Conservation (phyloP, 1,140 invertebrate species). For the Samia ricini region DNA sequence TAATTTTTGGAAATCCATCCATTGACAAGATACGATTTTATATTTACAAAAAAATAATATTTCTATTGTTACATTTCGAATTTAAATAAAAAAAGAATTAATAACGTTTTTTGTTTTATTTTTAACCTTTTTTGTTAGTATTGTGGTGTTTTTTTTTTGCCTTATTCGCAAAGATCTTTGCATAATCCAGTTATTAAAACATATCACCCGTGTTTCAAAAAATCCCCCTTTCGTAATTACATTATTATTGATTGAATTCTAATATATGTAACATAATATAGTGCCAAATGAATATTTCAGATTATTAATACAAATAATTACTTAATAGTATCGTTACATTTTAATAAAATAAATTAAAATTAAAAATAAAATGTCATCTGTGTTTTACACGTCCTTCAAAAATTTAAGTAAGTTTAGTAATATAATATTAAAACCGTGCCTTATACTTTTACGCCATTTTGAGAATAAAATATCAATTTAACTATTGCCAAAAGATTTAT, state of each 20-base stretch:
- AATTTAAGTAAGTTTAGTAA: slow-evolving; percentile 61
- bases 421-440: slow-evolving; percentile 69
- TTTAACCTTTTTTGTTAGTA: slow-evolving; percentile 33
- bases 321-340: slow-evolving; percentile 1
- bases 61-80: slow-evolving; percentile 72
- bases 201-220: background rate
- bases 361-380: slow-evolving; percentile 18
- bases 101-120: slow-evolving; percentile 65
- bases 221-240: background rate
- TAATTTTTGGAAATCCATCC: slow-evolving; percentile 66
- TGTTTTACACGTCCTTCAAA: slow-evolving; percentile 62
- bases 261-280: slow-evolving; percentile 4
- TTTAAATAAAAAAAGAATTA: slow-evolving; percentile 69
- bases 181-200: background rate
- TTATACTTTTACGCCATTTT: slow-evolving; percentile 75
- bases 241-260: background rate
- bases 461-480: slow-evolving; percentile 67
- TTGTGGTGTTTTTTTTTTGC: slow-evolving; percentile 24
- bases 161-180: background rate
- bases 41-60: slow-evolving; percentile 57
- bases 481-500: slow-evolving; percentile 57
- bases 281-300: slow-evolving; percentile 12
- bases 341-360: slow-evolving; percentile 6
- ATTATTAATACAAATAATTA: slow-evolving; percentile 3
- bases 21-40: slow-evolving; percentile 67